These are phyloP conservation scores for Pristionchus maxplancki DNA, from an alignment of 2,888 invertebrate genomes.

Conservation along the genomic window DNA sequence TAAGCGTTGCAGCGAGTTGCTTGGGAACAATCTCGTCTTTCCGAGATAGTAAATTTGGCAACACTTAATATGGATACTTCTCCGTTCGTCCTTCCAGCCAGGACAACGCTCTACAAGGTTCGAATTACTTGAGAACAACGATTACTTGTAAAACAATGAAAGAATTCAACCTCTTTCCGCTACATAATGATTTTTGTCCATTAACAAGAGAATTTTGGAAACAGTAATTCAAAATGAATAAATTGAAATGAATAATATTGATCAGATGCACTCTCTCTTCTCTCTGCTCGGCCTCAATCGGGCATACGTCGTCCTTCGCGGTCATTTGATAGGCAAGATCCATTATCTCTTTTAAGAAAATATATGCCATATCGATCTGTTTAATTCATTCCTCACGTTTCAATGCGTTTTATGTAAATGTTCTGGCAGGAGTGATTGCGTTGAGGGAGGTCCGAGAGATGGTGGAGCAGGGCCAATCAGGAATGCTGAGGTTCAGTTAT, in stretches of 20 bases:
- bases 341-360: too few species aligned
- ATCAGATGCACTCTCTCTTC: constrained; percentile 91
- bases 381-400: too few species aligned
- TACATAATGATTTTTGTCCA: too few species aligned
- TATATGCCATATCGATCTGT: too few species aligned
- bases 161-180: too few species aligned
- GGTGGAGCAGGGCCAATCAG: background rate
- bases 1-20: background rate
- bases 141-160: too few species aligned
- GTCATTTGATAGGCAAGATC: constrained; percentile 77
- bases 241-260: background rate
- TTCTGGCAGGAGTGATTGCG: constrained; percentile 10
- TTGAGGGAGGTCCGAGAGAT: constrained; percentile 4
- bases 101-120: constrained; percentile 21
- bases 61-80: constrained; percentile 8
- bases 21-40: constrained; percentile 3
- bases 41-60: background rate
- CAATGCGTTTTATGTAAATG: too few species aligned
- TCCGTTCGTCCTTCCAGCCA: background rate
- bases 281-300: constrained; percentile 96
- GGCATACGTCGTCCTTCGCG: constrained; percentile 96
- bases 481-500: background rate
- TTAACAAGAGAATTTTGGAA: background rate
- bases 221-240: too few species aligned
- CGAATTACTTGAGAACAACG: too few species aligned